Conservation (phyloP, 2,797 vertebrate genomes). For the Mus spretus region DNA sequence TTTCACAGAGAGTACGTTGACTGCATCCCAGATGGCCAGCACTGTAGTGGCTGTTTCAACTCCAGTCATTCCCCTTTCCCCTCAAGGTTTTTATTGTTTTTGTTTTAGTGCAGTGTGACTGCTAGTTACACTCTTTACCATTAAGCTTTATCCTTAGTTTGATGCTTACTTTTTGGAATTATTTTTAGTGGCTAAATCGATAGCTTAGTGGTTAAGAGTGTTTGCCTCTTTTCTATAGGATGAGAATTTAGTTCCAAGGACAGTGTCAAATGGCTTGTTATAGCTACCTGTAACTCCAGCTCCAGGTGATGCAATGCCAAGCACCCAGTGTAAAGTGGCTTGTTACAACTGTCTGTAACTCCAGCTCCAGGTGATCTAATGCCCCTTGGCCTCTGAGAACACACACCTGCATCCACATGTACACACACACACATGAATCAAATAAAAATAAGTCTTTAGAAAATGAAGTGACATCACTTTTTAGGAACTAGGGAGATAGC, state of each 20-base stretch:
- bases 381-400: background rate
- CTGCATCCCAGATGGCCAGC: slow-evolving; percentile 3
- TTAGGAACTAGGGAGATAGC: background rate
- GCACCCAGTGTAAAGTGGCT: background rate
- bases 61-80: background rate
- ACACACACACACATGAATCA: background rate
- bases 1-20: slow-evolving; percentile 58
- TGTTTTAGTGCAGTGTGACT: background rate
- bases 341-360: background rate
- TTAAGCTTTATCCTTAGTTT: background rate
- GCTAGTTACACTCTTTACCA: background rate
- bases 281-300: background rate
- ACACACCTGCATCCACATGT: background rate
- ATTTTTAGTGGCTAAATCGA: background rate
- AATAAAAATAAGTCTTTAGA: background rate
- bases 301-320: background rate
- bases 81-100: slow-evolving; percentile 43
- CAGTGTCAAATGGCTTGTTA: background rate
- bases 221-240: background rate
- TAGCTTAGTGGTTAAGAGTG: background rate
- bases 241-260: background rate
- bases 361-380: background rate
- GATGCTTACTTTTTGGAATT: background rate
- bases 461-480: background rate
- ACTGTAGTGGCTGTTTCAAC: slow-evolving; percentile 33